Base-by-base conservation (phyloP, 2,113 vertebrate genomes). In the Lycaon pictus region DNA sequence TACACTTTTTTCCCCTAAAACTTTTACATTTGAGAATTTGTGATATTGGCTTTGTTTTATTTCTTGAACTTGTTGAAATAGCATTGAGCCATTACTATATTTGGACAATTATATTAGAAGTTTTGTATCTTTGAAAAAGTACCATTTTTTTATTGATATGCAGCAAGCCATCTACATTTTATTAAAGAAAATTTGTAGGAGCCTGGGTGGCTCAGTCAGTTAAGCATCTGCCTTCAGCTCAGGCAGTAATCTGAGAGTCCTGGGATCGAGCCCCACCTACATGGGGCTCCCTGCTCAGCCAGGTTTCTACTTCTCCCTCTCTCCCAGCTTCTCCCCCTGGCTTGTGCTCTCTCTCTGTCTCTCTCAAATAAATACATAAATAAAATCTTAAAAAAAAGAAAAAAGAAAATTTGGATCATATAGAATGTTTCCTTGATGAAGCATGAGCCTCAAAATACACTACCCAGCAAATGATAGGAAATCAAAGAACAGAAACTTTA, bases 31-130 rank as follows among this genome's bases (percentile, higher is more conserved):
- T 87, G 35, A 11, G 19, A 56, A 22, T 53, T 86, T 51, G 25
- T 90, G 48, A 20, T 92, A 77, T 79, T 96, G 82, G 48, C 56
- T 56, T 76, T 93, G 0, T 83, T 53, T 90, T 65, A 17, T 87
- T 82, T 83, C 25, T 93, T 93, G 43, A 88, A 71, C 51, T 93
- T 69, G 25, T 23, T 83, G 4, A 80, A 90, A 51, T 67, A 93
- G 22, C 8, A 77, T n/a, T 35, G 53, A 43, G 4, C 10, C 9
- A n/a, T 48, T 81, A 51, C 19, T 60, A 56, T 37, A 62, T 37
- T 62, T 95, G n/a, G 7, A 23, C 69, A 53, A 48, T 2, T 20
- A 55, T 12, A 48, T 27, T 58, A 55, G 25, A 19, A 77, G 48
- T 67, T 95, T 86, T 72, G 19, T 62, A n/a, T 72, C 48, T 90